A percentile compares a stretch with the other conserved stretches of the same genome.
These are phyloP conservation scores for Karalla daura DNA, from an alignment of 2,797 vertebrate genomes.

Conservation along the genomic window DNA sequence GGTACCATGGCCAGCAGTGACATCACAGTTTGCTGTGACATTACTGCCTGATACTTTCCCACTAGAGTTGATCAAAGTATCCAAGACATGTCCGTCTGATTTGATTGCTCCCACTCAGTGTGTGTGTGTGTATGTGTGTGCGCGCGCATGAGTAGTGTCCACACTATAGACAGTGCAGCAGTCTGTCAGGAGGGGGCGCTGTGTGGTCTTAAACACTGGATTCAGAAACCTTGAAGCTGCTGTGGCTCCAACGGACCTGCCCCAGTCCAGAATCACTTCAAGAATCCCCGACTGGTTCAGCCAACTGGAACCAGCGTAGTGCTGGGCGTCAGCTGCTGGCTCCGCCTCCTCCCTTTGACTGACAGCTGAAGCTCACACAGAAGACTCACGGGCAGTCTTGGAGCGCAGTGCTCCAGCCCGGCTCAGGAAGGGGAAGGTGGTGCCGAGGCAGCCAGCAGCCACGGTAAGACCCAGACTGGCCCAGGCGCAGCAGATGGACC, in stretches of 20 bases:
- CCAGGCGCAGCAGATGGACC: conserved; percentile 90
- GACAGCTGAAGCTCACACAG: conserved; percentile 65
- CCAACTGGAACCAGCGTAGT: not conserved
- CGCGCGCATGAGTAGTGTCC: not conserved
- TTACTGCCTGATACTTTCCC: too few relatives aligned
- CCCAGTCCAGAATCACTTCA: not conserved
- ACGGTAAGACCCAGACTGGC: conserved; percentile 87
- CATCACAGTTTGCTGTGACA: not conserved
- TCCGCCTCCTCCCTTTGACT: not conserved
- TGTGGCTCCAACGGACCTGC: not conserved
- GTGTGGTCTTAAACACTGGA: conserved; percentile 2
- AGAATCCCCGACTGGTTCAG: not conserved
- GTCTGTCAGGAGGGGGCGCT: conserved; percentile 19
- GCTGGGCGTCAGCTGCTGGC: not conserved
- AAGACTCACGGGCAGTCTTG: conserved; percentile 85
- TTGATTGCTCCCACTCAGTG: not conserved
- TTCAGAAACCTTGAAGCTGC: not conserved
- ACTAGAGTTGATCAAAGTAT: too few relatives aligned
- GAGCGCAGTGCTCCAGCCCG: conserved; percentile 82
- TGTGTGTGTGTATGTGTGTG: conserved; percentile 7
- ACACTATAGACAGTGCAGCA: conserved; percentile 4
- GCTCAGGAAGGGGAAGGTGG: conserved; percentile 86
- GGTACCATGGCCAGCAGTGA: not conserved
- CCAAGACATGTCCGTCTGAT: too few relatives aligned
- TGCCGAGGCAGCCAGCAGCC: conserved; percentile 87